Conservation (phyloP, 1,140 invertebrate species). For the Schlechtendalia chinensis region DNA sequence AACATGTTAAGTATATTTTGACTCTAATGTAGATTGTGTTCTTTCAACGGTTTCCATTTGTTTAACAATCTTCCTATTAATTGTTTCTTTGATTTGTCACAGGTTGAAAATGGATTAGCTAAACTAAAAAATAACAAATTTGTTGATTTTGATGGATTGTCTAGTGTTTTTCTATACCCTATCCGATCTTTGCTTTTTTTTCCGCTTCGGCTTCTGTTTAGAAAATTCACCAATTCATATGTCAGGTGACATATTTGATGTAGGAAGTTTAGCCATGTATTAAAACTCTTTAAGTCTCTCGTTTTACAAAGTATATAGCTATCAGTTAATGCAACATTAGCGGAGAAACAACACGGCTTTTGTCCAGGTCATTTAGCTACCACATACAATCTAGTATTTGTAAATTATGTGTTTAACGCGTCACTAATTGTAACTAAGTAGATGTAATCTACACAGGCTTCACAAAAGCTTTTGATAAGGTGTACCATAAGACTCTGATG, state of each 20-base stretch:
- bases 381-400: not conserved
- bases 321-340: not conserved
- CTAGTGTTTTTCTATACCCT: too few species aligned
- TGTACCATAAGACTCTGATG: not conserved
- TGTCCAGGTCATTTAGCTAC: not conserved
- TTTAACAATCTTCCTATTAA: too few species aligned
- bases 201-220: too few species aligned
- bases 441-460: slow-evolving; percentile 14
- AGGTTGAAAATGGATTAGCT: too few species aligned
- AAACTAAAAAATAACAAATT: too few species aligned
- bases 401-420: too few species aligned
- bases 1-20: not conserved
- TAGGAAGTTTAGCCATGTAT: not conserved
- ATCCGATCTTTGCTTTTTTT: too few species aligned
- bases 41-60: too few species aligned
- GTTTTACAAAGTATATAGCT: not conserved
- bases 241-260: not conserved
- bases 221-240: not conserved
- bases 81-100: too few species aligned
- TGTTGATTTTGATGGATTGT: too few species aligned
- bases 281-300: too few species aligned
- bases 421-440: not conserved
- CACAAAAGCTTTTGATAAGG: not conserved
- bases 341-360: not conserved
- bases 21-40: too few species aligned